Evolutionary conservation across 2,797 vertebrate genomes (phyloP), one percentile per base, ranked within the genome.

Genomic region (Lepidocolaptes lacrymiger): DNA sequence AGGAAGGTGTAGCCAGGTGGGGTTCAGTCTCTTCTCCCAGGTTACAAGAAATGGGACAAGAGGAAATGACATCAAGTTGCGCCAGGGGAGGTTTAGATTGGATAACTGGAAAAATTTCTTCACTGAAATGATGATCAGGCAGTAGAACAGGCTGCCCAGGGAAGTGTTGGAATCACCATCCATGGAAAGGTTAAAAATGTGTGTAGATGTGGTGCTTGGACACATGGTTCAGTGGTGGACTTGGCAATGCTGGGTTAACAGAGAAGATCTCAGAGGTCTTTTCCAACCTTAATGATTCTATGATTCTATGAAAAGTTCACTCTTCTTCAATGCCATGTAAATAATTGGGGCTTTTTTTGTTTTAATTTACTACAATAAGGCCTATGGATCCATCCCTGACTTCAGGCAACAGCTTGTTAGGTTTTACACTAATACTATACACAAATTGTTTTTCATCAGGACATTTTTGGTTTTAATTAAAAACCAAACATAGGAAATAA

Each of bases 391-490:
- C 48, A 55, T 44, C 30, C 14, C 56, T 48, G 52, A 68, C 32
- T 73, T 61, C 82, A 84, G 52, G 46, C 52, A 71, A 73, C 51
- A 72, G 66, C 54, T 79, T 83, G 19, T 77, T 72, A 92, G n/a
- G 54, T 59, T 28, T 77, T 68, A 80, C 46, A 59, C 30, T 61
- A 76, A 64, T 36, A 37, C 23, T 24, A 48, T 13, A 69, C 37
- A 59, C 22, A 85, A 74, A 58, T 32, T 85, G 71, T 49, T 89
- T 84, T 74, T 78, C 64, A 77, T 80, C 32, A 28, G 85, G 74
- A 72, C 10, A 43, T 69, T 81, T 91, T 91, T 37, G 4, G 34
- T 30, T 89, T 80, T 86, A 93, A 91, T 94, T 91, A 93, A 71
- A 91, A 88, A 36, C 64, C 49, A 80, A 89, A 46, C 28, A 84